Percentiles rank a stretch among this genome's conserved stretches.
phyloP scores from a whole-genome alignment of 2,888 invertebrate species.

The Lycophotia porphyrea region DNA sequence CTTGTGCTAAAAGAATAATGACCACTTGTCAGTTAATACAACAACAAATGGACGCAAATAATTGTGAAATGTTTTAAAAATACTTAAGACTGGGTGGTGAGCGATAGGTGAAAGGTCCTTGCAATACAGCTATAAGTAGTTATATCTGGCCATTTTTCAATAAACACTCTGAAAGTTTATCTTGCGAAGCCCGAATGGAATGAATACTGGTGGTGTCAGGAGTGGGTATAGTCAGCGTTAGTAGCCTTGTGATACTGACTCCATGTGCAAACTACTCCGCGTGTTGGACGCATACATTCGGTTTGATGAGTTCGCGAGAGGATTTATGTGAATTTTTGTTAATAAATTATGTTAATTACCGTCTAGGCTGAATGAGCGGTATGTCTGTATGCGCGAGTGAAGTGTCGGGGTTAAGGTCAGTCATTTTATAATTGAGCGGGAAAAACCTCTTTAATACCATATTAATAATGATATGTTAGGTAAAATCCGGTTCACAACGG shows the following conservation, averaged over 20 bases:
- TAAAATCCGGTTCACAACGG: background rate
- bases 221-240: background rate
- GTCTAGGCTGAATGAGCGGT: conserved; percentile 29
- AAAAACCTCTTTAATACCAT: background rate
- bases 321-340: conserved; percentile 42
- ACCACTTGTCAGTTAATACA: too few species aligned
- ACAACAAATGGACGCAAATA: background rate
- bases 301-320: conserved; percentile 42
- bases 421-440: background rate
- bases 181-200: background rate
- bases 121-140: background rate
- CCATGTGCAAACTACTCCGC: conserved; percentile 22
- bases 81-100: background rate
- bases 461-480: conserved; percentile 20
- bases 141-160: background rate
- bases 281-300: conserved; percentile 28
- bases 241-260: background rate
- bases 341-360: conserved; percentile 48
- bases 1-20: too few species aligned
- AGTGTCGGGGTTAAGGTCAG: conserved; percentile 15
- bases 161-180: background rate
- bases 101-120: background rate
- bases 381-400: conserved; percentile 26
- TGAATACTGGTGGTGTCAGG: background rate
- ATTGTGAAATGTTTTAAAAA: conserved; percentile 1